These are phyloP conservation scores for Orcinus orca DNA, from an alignment of 2,113 vertebrate species.

Conservation along the genomic window DNA sequence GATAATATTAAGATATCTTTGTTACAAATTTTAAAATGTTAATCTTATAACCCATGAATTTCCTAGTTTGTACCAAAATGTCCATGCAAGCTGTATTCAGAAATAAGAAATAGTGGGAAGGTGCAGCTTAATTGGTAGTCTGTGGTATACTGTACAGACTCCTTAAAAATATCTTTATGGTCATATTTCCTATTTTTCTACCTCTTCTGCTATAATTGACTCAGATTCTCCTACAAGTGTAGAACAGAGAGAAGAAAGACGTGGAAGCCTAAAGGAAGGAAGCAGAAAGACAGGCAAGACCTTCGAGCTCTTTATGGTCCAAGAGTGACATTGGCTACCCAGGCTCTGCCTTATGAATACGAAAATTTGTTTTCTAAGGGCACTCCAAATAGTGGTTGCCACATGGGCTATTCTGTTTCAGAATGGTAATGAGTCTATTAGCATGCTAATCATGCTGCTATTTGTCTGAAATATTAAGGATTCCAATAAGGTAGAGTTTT, in stretches of 20 bases:
- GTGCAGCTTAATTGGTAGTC: background rate
- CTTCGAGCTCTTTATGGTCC: background rate
- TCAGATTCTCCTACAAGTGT: background rate
- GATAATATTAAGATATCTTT: background rate
- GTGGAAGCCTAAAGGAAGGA: background rate
- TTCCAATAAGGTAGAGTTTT: constrained; percentile 24
- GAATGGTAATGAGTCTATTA: constrained; percentile 8
- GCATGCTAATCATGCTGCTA: constrained; percentile 44
- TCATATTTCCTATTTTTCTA: constrained; percentile 2
- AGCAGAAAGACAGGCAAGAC: background rate
- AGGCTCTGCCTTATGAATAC: background rate
- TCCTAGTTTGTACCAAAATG: background rate
- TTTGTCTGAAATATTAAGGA: constrained; percentile 48
- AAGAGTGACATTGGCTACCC: background rate
- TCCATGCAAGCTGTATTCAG: background rate
- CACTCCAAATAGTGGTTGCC: constrained; percentile 8
- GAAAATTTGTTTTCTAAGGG: constrained; percentile 4
- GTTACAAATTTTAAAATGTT: constrained; percentile 25
- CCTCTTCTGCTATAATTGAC: background rate
- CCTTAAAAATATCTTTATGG: background rate
- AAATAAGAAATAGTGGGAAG: background rate
- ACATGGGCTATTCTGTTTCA: constrained; percentile 18
- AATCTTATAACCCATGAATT: background rate
- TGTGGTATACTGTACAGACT: background rate
- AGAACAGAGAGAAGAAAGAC: background rate